These are phyloP conservation scores for Ptyas mucosa DNA, from an alignment of 2,113 vertebrate genomes.

Conservation along the genomic window DNA sequence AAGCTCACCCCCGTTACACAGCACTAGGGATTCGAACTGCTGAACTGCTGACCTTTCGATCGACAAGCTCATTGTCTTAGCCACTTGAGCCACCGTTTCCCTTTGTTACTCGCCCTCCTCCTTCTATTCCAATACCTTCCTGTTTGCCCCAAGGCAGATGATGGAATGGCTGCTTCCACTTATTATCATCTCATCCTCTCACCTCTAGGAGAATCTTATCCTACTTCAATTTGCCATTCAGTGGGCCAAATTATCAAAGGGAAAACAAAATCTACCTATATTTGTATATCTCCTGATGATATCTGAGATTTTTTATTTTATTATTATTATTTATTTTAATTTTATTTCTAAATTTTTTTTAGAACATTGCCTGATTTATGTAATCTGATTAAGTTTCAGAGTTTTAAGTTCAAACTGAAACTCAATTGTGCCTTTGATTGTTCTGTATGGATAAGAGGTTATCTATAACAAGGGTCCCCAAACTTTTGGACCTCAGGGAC, in stretches of 20 bases:
- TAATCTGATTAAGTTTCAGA: background rate
- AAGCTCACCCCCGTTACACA: too few species aligned
- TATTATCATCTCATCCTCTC: background rate
- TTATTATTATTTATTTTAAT: background rate
- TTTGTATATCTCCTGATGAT: background rate
- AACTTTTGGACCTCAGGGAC: too few species aligned
- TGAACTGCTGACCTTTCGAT: too few species aligned
- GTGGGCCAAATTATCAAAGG: background rate
- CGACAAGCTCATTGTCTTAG: too few species aligned
- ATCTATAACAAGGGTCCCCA: too few species aligned
- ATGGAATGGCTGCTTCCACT: background rate
- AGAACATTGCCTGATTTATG: background rate
- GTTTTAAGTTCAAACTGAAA: background rate
- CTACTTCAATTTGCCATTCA: background rate
- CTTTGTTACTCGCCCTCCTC: background rate
- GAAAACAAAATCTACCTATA: background rate
- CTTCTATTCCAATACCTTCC: background rate
- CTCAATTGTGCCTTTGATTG: background rate
- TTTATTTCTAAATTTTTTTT: background rate
- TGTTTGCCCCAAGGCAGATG: background rate
- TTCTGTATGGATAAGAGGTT: too few species aligned
- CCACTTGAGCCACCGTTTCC: too few species aligned
- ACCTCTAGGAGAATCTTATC: background rate
- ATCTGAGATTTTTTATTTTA: background rate
- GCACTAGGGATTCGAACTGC: too few species aligned